A percentile compares a stretch with the other conserved stretches of the same genome.
phyloP scores from a whole-genome alignment of 2,888 invertebrate species.

The Meloe dianella region DNA sequence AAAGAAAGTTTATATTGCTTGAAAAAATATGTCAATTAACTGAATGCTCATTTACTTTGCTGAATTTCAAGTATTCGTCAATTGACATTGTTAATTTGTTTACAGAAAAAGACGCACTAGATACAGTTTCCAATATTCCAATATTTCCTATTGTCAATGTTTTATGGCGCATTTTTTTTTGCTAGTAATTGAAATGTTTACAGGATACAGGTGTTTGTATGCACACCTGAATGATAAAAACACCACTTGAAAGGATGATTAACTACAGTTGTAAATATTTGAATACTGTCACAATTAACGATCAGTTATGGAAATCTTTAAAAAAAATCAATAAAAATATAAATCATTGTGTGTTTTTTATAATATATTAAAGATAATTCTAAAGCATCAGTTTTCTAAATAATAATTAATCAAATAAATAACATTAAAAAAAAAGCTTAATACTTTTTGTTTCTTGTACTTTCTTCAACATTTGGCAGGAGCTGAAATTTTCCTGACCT shows the following conservation, averaged over 20 bases:
- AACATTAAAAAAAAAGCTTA: not conserved
- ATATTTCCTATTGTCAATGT: not conserved
- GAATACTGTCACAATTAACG: not conserved
- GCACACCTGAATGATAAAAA: slow-evolving; percentile 27
- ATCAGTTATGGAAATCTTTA: too few relatives aligned
- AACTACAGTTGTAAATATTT: not conserved
- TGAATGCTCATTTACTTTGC: too few relatives aligned
- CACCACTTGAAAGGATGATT: slow-evolving; percentile 21
- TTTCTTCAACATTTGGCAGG: slow-evolving; percentile 12
- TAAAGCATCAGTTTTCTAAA: not conserved
- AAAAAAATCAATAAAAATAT: too few relatives aligned
- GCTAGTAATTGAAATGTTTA: slow-evolving; percentile 18
- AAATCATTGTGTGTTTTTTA: too few relatives aligned
- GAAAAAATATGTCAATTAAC: too few relatives aligned
- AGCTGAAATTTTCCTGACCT: slow-evolving; percentile 30
- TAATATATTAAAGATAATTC: not conserved
- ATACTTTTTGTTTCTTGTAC: not conserved
- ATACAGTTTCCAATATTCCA: too few relatives aligned
- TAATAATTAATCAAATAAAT: not conserved
- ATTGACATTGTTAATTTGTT: too few relatives aligned
- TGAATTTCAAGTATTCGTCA: too few relatives aligned
- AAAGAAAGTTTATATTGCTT: too few relatives aligned
- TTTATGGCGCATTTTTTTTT: slow-evolving; percentile 4
- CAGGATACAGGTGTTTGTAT: slow-evolving; percentile 29
- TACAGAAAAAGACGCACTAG: too few relatives aligned